Evolutionary conservation across 2,888 invertebrate genomes (phyloP).

Genomic region (Chouioia cunea): DNA sequence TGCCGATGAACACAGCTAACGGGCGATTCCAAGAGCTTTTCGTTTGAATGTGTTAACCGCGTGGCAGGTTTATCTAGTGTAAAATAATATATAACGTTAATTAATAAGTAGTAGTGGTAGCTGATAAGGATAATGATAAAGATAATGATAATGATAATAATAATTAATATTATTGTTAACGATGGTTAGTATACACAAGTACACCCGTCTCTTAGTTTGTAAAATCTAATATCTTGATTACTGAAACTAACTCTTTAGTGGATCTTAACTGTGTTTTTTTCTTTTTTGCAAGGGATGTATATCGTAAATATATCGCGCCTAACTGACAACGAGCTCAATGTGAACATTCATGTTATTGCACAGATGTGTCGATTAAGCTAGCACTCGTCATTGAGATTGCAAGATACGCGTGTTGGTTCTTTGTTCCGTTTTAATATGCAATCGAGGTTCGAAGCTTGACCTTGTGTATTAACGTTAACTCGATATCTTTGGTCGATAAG

Average conservation of each 20-base stretch:
- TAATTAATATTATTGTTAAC: conserved; percentile 50
- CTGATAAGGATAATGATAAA: conserved; percentile 16
- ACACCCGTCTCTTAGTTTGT: conserved; percentile 54
- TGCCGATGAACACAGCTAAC: conserved; percentile 28
- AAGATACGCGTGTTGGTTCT: too few relatives aligned
- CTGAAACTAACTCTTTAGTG: conserved; percentile 61
- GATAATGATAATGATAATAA: conserved; percentile 46
- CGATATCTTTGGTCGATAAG: conserved; percentile 14
- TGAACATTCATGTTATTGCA: too few relatives aligned
- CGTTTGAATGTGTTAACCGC: conserved; percentile 16
- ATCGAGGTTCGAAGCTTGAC: conserved; percentile 13
- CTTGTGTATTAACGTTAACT: neutral
- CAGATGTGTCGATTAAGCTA: too few relatives aligned
- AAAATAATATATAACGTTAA: conserved; percentile 65
- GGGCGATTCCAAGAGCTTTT: conserved; percentile 14
- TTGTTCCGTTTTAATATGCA: conserved; percentile 19
- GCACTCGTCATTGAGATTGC: too few relatives aligned
- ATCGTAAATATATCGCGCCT: neutral
- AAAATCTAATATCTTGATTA: conserved; percentile 55
- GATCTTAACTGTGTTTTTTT: conserved; percentile 48
- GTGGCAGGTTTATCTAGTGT: conserved; percentile 53
- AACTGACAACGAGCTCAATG: too few relatives aligned
- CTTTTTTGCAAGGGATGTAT: conserved; percentile 16
- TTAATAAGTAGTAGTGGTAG: conserved; percentile 55
- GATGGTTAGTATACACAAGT: conserved; percentile 35